Conservation (phyloP, 2,888 invertebrate species). For the Melieria omissa region DNA sequence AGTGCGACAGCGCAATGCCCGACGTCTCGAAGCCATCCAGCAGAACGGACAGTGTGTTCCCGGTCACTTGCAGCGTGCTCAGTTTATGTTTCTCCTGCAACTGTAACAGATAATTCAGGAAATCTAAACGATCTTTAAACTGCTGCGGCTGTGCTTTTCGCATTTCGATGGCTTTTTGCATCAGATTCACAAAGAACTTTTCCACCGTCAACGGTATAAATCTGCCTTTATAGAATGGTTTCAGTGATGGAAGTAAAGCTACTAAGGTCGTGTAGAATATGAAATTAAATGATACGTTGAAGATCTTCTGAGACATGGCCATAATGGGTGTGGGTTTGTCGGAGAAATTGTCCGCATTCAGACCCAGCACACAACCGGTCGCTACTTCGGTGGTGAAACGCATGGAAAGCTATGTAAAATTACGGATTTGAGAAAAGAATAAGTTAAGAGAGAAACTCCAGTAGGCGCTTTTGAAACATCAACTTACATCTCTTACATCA, state of each 20-base stretch:
- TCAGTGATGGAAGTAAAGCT: constrained; percentile 55
- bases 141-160: constrained; percentile 47
- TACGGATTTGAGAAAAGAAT: background rate
- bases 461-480: background rate
- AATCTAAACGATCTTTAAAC: constrained; percentile 53
- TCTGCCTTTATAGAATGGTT: constrained; percentile 48
- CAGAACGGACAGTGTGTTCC: constrained; percentile 61
- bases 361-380: constrained; percentile 66
- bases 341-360: constrained; percentile 65
- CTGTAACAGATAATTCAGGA: constrained; percentile 59
- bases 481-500: constrained; percentile 62
- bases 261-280: constrained; percentile 48
- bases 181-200: constrained; percentile 53
- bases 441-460: background rate
- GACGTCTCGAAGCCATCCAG: constrained; percentile 63
- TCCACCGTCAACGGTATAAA: constrained; percentile 72
- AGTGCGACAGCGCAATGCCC: constrained; percentile 52
- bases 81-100: constrained; percentile 59
- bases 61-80: constrained; percentile 48
- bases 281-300: constrained; percentile 54
- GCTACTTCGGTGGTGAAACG: constrained; percentile 67
- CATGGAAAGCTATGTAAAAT: constrained; percentile 49
- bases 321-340: constrained; percentile 56
- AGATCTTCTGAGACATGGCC: constrained; percentile 54
- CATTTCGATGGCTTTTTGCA: constrained; percentile 52